These are phyloP conservation scores for Botia kubotai DNA, from an alignment of 2,797 vertebrate genomes.

Conservation along the genomic window DNA sequence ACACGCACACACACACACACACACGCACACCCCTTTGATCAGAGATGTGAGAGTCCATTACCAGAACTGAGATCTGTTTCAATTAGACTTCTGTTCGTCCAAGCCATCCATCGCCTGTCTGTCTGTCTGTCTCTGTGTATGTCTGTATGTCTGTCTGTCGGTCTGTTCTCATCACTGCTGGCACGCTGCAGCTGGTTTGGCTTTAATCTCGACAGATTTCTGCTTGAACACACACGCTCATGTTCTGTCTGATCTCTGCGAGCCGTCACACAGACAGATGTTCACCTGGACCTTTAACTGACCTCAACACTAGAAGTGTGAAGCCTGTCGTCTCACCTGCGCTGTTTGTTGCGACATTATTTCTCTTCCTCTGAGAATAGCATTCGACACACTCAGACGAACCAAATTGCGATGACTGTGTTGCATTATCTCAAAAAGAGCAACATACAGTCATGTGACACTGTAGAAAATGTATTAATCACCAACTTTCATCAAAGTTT, in stretches of 20 bases:
- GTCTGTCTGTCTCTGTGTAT: neutral
- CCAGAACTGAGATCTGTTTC: constrained; percentile 1
- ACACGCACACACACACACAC: neutral
- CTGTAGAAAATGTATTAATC: no score
- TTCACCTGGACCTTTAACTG: constrained; percentile 37
- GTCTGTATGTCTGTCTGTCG: neutral
- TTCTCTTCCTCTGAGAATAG: neutral
- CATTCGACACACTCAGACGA: no score
- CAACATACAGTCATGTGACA: neutral
- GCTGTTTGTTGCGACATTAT: neutral
- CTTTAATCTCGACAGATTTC: constrained; percentile 56
- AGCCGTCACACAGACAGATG: constrained; percentile 52
- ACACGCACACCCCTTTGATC: constrained; percentile 44
- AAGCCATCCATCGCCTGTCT: neutral
- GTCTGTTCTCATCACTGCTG: constrained; percentile 25
- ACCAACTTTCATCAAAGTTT: no score
- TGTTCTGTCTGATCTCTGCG: constrained; percentile 48
- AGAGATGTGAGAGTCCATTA: constrained; percentile 44
- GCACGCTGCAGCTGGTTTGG: constrained; percentile 42
- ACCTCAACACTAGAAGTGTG: constrained; percentile 54
- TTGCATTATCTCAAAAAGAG: neutral
- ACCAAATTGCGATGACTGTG: neutral
- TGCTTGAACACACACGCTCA: constrained; percentile 33
- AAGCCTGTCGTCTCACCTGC: constrained; percentile 33
- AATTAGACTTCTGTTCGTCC: neutral